Percentiles rank a stretch among this genome's conserved stretches.
These are phyloP conservation scores for Ctenopoma kingsleyae DNA, from an alignment of 2,797 vertebrate genomes.

Conservation along the genomic window DNA sequence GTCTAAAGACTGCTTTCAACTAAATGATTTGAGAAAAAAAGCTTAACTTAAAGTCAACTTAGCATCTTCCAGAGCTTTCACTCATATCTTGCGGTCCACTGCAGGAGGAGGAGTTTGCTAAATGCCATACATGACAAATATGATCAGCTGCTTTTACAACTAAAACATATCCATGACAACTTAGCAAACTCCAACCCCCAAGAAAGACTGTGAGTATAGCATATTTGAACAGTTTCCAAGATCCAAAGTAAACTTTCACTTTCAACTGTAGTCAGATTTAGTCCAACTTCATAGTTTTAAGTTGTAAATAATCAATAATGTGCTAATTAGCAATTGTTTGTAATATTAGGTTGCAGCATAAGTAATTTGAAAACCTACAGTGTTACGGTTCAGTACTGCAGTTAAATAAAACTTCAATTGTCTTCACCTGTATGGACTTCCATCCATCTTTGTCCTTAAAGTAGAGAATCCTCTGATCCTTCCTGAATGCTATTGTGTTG, in stretches of 20 bases:
- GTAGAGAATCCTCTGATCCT: constrained; percentile 94
- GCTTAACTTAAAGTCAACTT: not conserved
- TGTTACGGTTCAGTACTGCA: not conserved
- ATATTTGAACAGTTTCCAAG: no score
- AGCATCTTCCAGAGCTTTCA: not conserved
- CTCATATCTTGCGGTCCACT: not conserved
- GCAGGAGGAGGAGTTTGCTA: not conserved
- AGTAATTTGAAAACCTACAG: not conserved
- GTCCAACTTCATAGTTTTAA: not conserved
- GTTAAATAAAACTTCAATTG: not conserved
- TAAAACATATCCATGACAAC: not conserved
- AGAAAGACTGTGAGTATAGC: not conserved
- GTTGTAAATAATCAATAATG: not conserved
- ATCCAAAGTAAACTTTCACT: not conserved
- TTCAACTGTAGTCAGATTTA: not conserved
- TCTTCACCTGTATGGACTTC: constrained; percentile 94
- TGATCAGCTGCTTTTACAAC: not conserved
- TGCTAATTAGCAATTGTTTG: not conserved
- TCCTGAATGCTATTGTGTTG: constrained; percentile 93
- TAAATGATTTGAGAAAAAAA: not conserved
- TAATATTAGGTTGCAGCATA: not conserved
- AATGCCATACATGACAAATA: not conserved
- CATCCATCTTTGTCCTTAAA: constrained; percentile 95
- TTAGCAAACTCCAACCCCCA: not conserved
- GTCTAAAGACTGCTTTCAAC: not conserved